Evolutionary conservation across 2,113 vertebrate species (phyloP).

Genomic region (Channa argus): DNA sequence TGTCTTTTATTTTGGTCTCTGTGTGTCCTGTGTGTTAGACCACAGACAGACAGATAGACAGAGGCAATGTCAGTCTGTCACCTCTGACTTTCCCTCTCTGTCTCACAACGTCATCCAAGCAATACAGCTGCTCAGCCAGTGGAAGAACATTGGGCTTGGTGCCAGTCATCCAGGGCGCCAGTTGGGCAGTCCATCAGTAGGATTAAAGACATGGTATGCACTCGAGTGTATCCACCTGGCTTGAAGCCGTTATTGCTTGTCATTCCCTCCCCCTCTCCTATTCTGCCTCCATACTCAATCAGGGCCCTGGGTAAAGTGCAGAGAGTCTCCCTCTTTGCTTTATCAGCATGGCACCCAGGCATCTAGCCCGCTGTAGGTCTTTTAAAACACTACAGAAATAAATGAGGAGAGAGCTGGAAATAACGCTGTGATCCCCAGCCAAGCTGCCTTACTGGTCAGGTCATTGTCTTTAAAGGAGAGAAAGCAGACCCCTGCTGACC

Average conservation of each 20-base stretch:
- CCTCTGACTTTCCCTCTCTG: slow-evolving; percentile 50
- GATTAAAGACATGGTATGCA: slow-evolving; percentile 78
- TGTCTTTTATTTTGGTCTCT: slow-evolving; percentile 34
- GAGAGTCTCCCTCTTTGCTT: slow-evolving; percentile 62
- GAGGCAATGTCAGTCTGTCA: slow-evolving; percentile 21
- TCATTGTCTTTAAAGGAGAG: slow-evolving; percentile 72
- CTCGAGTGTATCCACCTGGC: slow-evolving; percentile 69
- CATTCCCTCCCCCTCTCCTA: slow-evolving; percentile 46
- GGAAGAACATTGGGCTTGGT: slow-evolving; percentile 56
- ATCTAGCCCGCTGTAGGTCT: slow-evolving; percentile 56
- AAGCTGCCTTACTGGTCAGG: slow-evolving; percentile 59
- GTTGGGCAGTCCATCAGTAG: slow-evolving; percentile 73
- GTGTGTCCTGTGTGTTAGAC: slow-evolving; percentile 25
- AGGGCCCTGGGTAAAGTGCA: slow-evolving; percentile 58
- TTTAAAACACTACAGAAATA: slow-evolving; percentile 73
- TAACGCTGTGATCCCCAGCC: slow-evolving; percentile 75
- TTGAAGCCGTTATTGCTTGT: slow-evolving; percentile 70
- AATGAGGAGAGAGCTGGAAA: slow-evolving; percentile 71
- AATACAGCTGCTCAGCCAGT: slow-evolving; percentile 56
- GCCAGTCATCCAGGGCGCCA: slow-evolving; percentile 73
- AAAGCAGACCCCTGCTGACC: slow-evolving; percentile 21
- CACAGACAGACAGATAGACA: too few species aligned
- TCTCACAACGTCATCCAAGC: slow-evolving; percentile 56
- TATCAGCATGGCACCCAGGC: slow-evolving; percentile 69
- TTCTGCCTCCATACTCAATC: slow-evolving; percentile 42